phyloP scores from a whole-genome alignment of 1,140 invertebrate species.

The Pinna nobilis region DNA sequence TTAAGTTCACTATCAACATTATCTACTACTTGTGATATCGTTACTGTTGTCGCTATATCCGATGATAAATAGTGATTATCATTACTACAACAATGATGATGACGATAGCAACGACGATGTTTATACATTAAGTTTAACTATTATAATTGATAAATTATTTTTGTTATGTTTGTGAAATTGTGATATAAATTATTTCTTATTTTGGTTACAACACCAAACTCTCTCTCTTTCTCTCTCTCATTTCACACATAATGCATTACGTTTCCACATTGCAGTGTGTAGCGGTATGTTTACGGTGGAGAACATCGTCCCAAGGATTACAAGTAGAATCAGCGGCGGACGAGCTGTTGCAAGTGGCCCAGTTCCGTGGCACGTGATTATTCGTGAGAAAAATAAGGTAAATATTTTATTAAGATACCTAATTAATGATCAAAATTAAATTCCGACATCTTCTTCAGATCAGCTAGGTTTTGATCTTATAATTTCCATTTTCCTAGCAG shows the following conservation, averaged over 20 bases:
- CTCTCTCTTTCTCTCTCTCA: too few species aligned
- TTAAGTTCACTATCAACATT: background rate
- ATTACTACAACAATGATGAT: too few species aligned
- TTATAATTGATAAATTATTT: too few species aligned
- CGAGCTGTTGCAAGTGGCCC: slow-evolving; percentile 44
- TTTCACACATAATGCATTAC: background rate
- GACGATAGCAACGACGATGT: too few species aligned
- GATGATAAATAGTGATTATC: too few species aligned
- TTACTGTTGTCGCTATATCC: background rate
- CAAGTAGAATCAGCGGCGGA: slow-evolving; percentile 53
- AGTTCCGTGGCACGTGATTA: slow-evolving; percentile 60
- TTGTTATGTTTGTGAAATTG: too few species aligned
- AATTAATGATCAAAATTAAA: background rate
- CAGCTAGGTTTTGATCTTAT: background rate
- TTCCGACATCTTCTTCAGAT: background rate
- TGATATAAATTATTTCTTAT: too few species aligned
- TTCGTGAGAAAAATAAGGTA: slow-evolving; percentile 49
- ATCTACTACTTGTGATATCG: background rate
- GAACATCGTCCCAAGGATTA: slow-evolving; percentile 18
- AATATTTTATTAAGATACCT: background rate
- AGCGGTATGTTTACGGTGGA: slow-evolving; percentile 26
- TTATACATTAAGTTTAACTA: too few species aligned
- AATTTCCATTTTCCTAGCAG: too few species aligned
- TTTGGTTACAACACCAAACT: too few species aligned
- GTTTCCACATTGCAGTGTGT: slow-evolving; percentile 32